Evolutionary conservation across 2,113 vertebrate species (phyloP), one percentile per base, ranked within the genome.

Genomic region (Tragulus kanchil): DNA sequence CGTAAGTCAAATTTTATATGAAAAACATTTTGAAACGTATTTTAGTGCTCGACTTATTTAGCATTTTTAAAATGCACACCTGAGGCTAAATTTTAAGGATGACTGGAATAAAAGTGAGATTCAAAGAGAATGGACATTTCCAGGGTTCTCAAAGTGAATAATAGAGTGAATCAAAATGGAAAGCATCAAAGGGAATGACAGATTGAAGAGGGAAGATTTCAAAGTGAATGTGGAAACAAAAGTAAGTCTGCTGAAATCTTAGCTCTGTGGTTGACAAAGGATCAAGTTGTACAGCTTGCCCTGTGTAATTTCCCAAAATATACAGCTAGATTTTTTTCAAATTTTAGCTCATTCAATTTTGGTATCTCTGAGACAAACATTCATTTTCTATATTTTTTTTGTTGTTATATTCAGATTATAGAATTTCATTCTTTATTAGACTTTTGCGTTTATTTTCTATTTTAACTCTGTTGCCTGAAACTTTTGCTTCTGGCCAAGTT

Each of bases 201-300:
- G 52, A 91, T 62, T 61, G 52, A 48, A 65, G 13, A 8, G 15
- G n/a, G 1, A n/a, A 67, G 8, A 16, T 91, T 67, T 94, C 83
- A 77, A 91, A 92, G 59, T 88, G 92, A 92, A 67, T 88, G 11
- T 11, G 23, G 25, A 75, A 86, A 61, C 88, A 87, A 85, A 96
- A 69, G 8, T 6, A 65, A 88, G 42, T 15, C 25, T 5, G 17
- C 50, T 21, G 42, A 85, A 62, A 12, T 45, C 52, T 25, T 64
- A 67, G 25, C 82, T 83, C 8, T 81, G 6, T 11, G 48, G 16
- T 42, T 10, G 12, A 81, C 48, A 58, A 85, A 50, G 13, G 10
- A 82, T 23, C n/a, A n/a, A 58, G 48, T 73, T 73, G 26, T 11
- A 64, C 6, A 45, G 8, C 17, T 79, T 93, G 26, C 61, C 15